These are phyloP conservation scores for Trachops cirrhosus DNA, from an alignment of 2,797 vertebrate genomes.

Conservation along the genomic window DNA sequence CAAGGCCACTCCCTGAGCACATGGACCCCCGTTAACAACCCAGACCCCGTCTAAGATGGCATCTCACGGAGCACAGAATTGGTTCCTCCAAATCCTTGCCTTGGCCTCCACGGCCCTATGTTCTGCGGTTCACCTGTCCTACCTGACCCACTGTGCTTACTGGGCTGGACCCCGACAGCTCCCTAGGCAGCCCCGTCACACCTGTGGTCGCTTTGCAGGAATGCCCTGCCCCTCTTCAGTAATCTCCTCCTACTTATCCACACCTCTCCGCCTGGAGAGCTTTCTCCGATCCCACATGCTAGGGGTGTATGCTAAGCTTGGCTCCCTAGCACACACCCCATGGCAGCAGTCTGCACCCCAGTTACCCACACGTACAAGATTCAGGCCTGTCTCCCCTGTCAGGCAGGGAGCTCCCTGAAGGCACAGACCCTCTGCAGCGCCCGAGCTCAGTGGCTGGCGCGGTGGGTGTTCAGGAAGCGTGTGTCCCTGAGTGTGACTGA, in stretches of 20 bases:
- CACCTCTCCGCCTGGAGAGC: neutral
- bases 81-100: neutral
- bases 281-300: neutral
- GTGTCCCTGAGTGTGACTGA: rapidly evolving
- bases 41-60: neutral
- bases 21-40: neutral
- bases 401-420: neutral
- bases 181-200: neutral
- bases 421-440: neutral
- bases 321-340: neutral
- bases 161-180: neutral
- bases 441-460: neutral
- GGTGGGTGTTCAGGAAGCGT: rapidly evolving
- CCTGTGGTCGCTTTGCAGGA: neutral
- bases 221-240: rapidly evolving
- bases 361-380: neutral
- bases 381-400: neutral
- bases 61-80: neutral
- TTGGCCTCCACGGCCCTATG: neutral
- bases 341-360: neutral
- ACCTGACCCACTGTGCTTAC: too few species aligned
- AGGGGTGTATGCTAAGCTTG: too few species aligned
- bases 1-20: neutral
- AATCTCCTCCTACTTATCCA: neutral
- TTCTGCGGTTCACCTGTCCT: neutral